phyloP scores from a whole-genome alignment of 2,888 invertebrate species.

The Cyrtodaria siliqua region DNA sequence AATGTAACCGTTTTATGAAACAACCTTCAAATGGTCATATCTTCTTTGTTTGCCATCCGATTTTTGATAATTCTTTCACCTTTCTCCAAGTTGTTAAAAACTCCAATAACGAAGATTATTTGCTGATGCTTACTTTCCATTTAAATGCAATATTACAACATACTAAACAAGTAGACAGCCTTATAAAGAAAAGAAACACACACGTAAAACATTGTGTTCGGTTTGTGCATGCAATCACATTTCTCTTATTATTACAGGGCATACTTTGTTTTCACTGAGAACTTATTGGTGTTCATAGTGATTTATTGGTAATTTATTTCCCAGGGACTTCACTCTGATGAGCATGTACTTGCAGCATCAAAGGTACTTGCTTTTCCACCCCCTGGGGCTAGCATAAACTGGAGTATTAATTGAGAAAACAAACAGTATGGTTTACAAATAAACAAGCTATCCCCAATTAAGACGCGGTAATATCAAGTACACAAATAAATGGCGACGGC shows the following conservation, averaged over 20 bases:
- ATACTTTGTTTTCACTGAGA: not conserved
- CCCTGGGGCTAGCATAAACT: conserved; percentile 25
- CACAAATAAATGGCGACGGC: conserved; percentile 4
- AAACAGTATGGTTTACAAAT: conserved; percentile 13
- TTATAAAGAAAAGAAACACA: too few relatives aligned
- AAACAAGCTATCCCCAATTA: conserved; percentile 34
- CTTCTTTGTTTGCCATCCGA: too few relatives aligned
- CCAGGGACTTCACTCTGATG: conserved; percentile 13
- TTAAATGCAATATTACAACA: too few relatives aligned
- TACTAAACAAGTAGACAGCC: too few relatives aligned
- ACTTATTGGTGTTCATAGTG: not conserved
- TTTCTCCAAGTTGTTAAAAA: too few relatives aligned
- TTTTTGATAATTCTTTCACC: too few relatives aligned
- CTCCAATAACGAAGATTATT: too few relatives aligned
- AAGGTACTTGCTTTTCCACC: conserved; percentile 32
- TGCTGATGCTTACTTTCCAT: too few relatives aligned
- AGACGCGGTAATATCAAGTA: conserved; percentile 21
- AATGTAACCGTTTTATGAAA: too few relatives aligned
- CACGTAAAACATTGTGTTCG: too few relatives aligned
- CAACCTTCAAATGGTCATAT: too few relatives aligned
- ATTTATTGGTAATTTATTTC: conserved; percentile 3
- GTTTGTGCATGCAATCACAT: too few relatives aligned
- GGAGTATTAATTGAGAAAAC: conserved; percentile 37
- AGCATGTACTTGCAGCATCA: conserved; percentile 13
- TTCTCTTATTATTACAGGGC: not conserved